Conservation (phyloP, 2,888 invertebrate genomes). For the Coelinius sp. region DNA sequence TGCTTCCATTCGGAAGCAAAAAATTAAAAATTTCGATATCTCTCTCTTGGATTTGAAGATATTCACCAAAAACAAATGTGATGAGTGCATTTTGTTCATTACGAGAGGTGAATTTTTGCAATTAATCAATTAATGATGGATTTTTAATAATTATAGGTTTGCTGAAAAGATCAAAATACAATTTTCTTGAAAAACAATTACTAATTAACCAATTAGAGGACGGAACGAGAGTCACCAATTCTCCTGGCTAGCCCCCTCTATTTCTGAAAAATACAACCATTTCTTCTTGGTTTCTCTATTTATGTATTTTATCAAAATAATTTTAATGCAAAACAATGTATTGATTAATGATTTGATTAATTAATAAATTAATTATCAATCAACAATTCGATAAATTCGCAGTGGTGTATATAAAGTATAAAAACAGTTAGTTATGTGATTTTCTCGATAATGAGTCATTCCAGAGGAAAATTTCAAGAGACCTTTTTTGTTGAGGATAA, state of each 20-base stretch:
- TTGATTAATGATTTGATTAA: neutral
- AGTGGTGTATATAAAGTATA: no score
- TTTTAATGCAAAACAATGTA: constrained; percentile 1
- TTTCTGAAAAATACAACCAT: constrained; percentile 73
- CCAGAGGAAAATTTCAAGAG: no score
- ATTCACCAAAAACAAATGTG: neutral
- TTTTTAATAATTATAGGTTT: neutral
- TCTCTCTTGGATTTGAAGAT: neutral
- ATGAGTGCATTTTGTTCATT: constrained; percentile 8
- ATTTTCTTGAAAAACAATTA: constrained; percentile 4
- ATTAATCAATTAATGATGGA: constrained; percentile 3
- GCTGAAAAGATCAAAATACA: neutral
- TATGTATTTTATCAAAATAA: constrained; percentile 41
- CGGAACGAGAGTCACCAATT: constrained; percentile 84
- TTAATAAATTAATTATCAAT: no score
- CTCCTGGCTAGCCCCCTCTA: constrained; percentile 86
- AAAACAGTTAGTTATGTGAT: no score
- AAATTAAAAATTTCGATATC: neutral
- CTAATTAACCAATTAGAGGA: constrained; percentile 81
- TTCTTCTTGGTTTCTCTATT: constrained; percentile 55
- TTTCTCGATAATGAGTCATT: no score
- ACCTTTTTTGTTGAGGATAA: no score
- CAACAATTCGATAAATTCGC: no score
- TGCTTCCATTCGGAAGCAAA: no score
- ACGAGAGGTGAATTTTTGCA: neutral